These are phyloP conservation scores for Papilio dardanus DNA, from an alignment of 1,140 invertebrate genomes.

Conservation along the genomic window DNA sequence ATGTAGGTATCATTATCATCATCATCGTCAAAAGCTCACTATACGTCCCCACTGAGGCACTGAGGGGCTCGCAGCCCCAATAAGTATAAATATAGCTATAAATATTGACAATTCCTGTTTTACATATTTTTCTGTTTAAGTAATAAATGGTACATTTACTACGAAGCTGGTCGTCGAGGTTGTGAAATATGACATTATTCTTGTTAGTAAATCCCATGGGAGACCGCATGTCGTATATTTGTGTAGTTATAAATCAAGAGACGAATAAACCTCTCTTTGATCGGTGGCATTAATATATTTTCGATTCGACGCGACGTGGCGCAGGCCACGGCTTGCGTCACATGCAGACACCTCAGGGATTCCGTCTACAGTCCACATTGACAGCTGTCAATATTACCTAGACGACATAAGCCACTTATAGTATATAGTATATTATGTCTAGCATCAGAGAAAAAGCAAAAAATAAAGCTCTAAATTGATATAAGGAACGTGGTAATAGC, in stretches of 20 bases:
- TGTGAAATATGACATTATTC: not conserved
- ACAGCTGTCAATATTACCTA: slow-evolving; percentile 61
- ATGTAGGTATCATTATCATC: too few relatives aligned
- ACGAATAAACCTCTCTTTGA: slow-evolving; percentile 69
- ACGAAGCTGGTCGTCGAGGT: not conserved
- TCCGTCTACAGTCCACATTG: slow-evolving; percentile 47
- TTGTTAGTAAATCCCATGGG: slow-evolving; percentile 34
- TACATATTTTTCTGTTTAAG: too few relatives aligned
- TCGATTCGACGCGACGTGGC: slow-evolving; percentile 64
- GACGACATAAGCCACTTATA: slow-evolving; percentile 49
- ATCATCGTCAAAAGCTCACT: too few relatives aligned
- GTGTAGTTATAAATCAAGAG: slow-evolving; percentile 59
- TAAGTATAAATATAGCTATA: too few relatives aligned
- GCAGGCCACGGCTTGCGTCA: slow-evolving; percentile 70
- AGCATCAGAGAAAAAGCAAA: not conserved
- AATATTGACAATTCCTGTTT: too few relatives aligned
- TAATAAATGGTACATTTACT: too few relatives aligned
- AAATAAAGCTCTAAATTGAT: not conserved
- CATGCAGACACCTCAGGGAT: slow-evolving; percentile 59
- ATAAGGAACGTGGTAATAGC: not conserved
- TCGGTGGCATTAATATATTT: slow-evolving; percentile 74
- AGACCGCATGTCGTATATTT: slow-evolving; percentile 48
- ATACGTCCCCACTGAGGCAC: too few relatives aligned
- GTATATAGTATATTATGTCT: not conserved
- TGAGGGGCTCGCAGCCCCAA: too few relatives aligned